Percentiles rank a stretch among this genome's conserved stretches.
These are phyloP conservation scores for Antennarius maculatus DNA, from an alignment of 2,797 vertebrate genomes.

Conservation along the genomic window DNA sequence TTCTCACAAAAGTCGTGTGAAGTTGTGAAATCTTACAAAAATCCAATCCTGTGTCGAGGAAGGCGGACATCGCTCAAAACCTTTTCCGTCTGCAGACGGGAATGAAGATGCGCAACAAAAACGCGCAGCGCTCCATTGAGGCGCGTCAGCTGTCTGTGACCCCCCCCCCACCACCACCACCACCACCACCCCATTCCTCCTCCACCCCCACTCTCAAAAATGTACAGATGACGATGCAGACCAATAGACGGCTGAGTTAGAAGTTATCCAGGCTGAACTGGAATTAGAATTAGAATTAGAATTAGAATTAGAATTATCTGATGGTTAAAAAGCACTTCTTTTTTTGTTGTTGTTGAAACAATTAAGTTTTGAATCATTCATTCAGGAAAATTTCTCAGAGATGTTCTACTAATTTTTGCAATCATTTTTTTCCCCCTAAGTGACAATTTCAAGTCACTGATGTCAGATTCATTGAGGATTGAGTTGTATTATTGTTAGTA, in stretches of 20 bases:
- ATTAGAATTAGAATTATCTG: too few relatives aligned
- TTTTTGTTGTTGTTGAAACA: neutral
- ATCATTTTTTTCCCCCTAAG: too few relatives aligned
- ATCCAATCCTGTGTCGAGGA: neutral
- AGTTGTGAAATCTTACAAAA: neutral
- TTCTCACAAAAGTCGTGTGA: neutral
- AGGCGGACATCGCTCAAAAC: conserved; percentile 39
- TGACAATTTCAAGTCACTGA: too few relatives aligned
- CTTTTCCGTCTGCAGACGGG: conserved; percentile 45
- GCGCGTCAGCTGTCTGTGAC: conserved; percentile 66
- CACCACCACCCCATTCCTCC: neutral
- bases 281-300: too few relatives aligned
- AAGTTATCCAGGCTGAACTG: conserved; percentile 35
- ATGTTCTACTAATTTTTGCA: too few relatives aligned
- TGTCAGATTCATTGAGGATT: too few relatives aligned
- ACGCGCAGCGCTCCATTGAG: conserved; percentile 34
- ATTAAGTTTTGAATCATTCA: too few relatives aligned
- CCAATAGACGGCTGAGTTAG: conserved; percentile 39
- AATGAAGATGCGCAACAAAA: conserved; percentile 70
- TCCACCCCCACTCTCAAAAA: conserved; percentile 36
- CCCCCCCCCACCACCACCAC: conserved; percentile 3
- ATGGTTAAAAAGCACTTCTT: neutral
- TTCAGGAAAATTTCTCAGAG: too few relatives aligned
- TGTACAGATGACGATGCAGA: conserved; percentile 33
- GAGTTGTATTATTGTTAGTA: too few relatives aligned